Conservation (phyloP, 2,888 invertebrate species). For the Neocrepidodera transversa region DNA sequence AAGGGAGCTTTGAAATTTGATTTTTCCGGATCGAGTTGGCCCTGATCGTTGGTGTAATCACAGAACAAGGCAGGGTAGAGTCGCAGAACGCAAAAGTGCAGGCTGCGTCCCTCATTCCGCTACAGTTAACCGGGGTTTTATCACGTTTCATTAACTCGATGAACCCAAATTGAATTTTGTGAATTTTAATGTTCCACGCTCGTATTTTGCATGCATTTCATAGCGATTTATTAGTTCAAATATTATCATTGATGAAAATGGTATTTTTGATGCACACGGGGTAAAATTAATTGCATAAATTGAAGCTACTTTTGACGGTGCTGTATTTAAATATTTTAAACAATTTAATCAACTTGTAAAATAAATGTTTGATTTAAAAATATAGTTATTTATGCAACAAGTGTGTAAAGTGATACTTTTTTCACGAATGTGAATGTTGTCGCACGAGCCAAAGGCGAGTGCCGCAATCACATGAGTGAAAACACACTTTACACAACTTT, state of each 20-base stretch:
- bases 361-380: too few species aligned
- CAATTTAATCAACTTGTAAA: too few species aligned
- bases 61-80: conserved; percentile 40
- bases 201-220: conserved; percentile 34
- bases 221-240: conserved; percentile 42
- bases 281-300: conserved; percentile 15
- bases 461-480: too few species aligned
- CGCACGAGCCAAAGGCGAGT: too few species aligned
- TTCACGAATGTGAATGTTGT: too few species aligned
- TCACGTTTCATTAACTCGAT: conserved; percentile 56
- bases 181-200: conserved; percentile 52
- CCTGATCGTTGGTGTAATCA: conserved; percentile 54
- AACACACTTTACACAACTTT: too few species aligned
- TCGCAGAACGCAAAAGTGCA: conserved; percentile 23
- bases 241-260: conserved; percentile 19
- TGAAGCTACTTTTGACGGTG: not conserved
- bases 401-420: too few species aligned
- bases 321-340: not conserved
- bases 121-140: conserved; percentile 53
- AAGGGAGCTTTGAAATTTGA: conserved; percentile 57
- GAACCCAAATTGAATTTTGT: conserved; percentile 54
- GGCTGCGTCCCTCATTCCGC: conserved; percentile 51
- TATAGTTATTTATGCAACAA: too few species aligned
- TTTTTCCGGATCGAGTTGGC: conserved; percentile 56
- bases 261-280: conserved; percentile 12